These are phyloP conservation scores for Lysiphlebus fabarum DNA, from an alignment of 1,140 invertebrate genomes.

Conservation along the genomic window DNA sequence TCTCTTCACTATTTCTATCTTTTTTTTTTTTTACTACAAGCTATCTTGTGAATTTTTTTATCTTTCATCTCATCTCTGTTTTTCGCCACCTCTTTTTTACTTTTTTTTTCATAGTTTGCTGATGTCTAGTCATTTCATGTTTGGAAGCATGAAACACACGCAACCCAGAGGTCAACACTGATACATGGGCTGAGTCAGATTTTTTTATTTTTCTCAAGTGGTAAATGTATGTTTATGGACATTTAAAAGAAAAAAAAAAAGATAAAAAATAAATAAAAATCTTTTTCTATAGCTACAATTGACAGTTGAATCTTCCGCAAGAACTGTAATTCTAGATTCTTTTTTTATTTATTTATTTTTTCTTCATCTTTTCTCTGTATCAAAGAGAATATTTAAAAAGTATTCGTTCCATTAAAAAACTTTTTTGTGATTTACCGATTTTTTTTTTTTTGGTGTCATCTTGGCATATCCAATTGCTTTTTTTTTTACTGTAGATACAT, in stretches of 20 bases:
- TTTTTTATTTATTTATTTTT: not conserved
- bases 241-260: conserved; percentile 7
- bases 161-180: not conserved
- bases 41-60: not conserved
- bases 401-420: no score
- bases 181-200: conserved; percentile 8
- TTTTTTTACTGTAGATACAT: no score
- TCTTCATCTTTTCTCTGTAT: not conserved
- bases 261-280: no score
- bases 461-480: no score
- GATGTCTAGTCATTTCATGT: no score
- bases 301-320: not conserved
- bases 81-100: not conserved
- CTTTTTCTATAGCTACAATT: conserved; percentile 10
- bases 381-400: no score
- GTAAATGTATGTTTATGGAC: not conserved
- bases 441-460: no score
- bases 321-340: not conserved
- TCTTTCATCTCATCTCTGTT: conserved; percentile 2
- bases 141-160: conserved; percentile 16
- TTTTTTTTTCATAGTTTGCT: not conserved
- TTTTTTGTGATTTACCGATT: no score
- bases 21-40: conserved; percentile 4
- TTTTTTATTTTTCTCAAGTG: not conserved
- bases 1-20: conserved; percentile 17